Evolutionary conservation across 1,140 invertebrate species (phyloP).

Genomic region (Cepaea nemoralis): DNA sequence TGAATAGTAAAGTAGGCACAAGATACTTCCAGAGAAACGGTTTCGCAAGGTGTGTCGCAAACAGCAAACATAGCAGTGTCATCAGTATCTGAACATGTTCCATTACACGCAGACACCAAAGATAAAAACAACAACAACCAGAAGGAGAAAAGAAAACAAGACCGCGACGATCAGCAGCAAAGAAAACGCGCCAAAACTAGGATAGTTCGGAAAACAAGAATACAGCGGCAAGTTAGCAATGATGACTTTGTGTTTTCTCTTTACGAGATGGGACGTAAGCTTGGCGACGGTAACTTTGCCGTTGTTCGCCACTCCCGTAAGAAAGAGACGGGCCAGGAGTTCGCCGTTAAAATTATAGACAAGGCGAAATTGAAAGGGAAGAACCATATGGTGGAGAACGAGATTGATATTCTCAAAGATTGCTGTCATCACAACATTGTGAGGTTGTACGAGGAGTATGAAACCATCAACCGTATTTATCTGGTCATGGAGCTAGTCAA

Average conservation of each 20-base stretch:
- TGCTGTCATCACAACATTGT: conserved; percentile 95
- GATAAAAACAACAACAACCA: conserved; percentile 38
- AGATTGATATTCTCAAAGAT: conserved; percentile 91
- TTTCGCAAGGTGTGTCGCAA: neutral
- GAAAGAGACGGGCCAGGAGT: conserved; percentile 77
- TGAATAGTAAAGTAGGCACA: no score
- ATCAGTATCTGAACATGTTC: neutral
- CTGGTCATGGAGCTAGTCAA: conserved; percentile 96
- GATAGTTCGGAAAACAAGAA: conserved; percentile 60
- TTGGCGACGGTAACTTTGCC: conserved; percentile 78
- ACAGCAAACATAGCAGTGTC: neutral
- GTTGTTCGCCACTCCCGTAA: conserved; percentile 66
- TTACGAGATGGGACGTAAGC: conserved; percentile 68
- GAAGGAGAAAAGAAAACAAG: conserved; percentile 47
- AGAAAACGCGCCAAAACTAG: conserved; percentile 54
- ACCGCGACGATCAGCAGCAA: conserved; percentile 45
- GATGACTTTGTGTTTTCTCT: conserved; percentile 58
- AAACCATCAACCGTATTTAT: conserved; percentile 90
- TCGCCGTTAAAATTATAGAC: conserved; percentile 96
- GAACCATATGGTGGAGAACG: conserved; percentile 86
- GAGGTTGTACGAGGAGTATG: conserved; percentile 90
- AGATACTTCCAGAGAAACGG: neutral
- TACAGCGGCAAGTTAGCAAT: conserved; percentile 64
- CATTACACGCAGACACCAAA: neutral
- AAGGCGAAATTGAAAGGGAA: conserved; percentile 83